Evolutionary conservation across 2,113 vertebrate genomes (phyloP), one percentile per base, ranked within the genome.

Genomic region (Melanocharis versteri): DNA sequence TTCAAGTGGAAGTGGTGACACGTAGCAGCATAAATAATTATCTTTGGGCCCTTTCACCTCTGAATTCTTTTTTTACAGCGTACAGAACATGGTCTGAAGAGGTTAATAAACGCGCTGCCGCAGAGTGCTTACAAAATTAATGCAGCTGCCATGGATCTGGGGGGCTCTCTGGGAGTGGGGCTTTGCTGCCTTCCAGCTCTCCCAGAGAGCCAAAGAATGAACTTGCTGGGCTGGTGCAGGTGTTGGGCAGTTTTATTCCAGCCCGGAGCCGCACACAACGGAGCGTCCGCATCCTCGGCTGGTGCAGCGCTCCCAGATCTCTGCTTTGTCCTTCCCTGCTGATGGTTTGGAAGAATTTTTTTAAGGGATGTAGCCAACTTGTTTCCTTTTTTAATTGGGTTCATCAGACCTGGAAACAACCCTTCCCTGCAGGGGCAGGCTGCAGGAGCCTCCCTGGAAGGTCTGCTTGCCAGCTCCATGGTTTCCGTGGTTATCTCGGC

Each of bases 21-120:
- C 30, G n/a, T 56, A 95, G 90, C 92, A 96, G 95, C 94, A 95
- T 97, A 96, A 96, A 95, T 97, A 97, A 96, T 97, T 95, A 96
- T 95, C 95, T 94, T 96, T 96, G 94, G 84, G 88, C 85, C 91
- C 92, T 94, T 96, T 96, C 95, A 96, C 93, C 94, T 53, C 90
- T 40, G 90, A 78, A 89, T 96, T 94, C 92, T 92, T 92, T 86
- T 92, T 95, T 95, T 93, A 42, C 90, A 45, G 94, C 89, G 0
- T 64, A 20, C 62, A 85, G 90, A 82, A 57, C 89, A 31, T 47
- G 88, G 94, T 66, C 73, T 96, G 91, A 90, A 94, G 94, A 92
- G 96, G 66, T 95, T 97, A 94, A 90, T 97, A 96, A 96, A 89
- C 54, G 1, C 3, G 7, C 35, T 86, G 75, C 75, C 18, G 7